Evolutionary conservation across 2,113 vertebrate species (phyloP).

Genomic region (Microcebus ravelobensis): DNA sequence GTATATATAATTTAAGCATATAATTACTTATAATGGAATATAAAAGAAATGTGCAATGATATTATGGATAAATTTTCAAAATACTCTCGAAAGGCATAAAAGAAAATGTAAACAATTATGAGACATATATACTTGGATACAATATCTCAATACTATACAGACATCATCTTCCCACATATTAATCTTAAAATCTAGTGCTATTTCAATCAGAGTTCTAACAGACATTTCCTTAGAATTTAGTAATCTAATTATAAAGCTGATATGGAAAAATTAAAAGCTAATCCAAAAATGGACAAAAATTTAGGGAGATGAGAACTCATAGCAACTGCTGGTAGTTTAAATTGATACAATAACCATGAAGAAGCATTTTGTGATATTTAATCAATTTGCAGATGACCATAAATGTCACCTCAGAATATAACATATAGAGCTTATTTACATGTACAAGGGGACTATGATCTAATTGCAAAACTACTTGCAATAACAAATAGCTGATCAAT

Average conservation of each 20-base stretch:
- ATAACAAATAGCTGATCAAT: neutral
- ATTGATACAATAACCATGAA: neutral
- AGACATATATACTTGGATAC: neutral
- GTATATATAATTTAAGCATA: neutral
- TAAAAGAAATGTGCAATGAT: neutral
- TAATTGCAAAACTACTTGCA: slow-evolving; percentile 18
- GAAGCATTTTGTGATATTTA: neutral
- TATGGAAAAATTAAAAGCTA: neutral
- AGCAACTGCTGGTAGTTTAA: neutral
- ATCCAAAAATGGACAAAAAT: neutral
- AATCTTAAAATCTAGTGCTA: neutral
- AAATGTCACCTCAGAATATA: neutral
- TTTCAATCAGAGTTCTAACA: neutral
- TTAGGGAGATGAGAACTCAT: neutral
- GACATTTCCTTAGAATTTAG: neutral
- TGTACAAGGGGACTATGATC: neutral
- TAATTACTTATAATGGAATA: neutral
- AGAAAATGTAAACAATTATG: neutral
- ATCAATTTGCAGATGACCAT: neutral
- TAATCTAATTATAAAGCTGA: neutral
- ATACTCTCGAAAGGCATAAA: neutral
- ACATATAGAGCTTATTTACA: neutral
- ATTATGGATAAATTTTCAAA: neutral
- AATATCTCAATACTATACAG: neutral
- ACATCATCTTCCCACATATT: neutral